phyloP scores from a whole-genome alignment of 2,797 vertebrate genomes.

The Clarias fuscus region DNA sequence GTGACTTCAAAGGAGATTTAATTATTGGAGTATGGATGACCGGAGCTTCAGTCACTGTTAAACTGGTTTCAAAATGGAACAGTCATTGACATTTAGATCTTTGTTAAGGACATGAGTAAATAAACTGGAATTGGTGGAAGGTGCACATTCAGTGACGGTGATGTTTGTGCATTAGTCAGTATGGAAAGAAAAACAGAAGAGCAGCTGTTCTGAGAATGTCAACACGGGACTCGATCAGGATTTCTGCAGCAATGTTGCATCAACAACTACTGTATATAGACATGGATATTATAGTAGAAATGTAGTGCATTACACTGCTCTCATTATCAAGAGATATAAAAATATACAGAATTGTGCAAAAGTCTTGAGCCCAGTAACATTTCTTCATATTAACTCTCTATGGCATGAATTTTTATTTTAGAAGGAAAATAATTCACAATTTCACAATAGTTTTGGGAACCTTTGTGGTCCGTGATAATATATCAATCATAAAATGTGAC shows the following conservation, averaged over 20 bases:
- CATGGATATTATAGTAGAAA: background rate
- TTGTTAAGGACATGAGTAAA: background rate
- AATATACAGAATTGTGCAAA: background rate
- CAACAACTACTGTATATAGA: background rate
- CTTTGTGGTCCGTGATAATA: too few species aligned
- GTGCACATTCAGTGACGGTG: background rate
- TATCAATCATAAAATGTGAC: too few species aligned
- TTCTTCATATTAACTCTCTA: too few species aligned
- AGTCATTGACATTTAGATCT: constrained; percentile 2
- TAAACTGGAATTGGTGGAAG: background rate
- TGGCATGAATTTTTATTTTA: too few species aligned
- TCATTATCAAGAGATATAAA: background rate
- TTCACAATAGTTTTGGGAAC: too few species aligned
- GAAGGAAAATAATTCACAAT: too few species aligned
- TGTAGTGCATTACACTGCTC: background rate
- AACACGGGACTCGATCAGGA: background rate
- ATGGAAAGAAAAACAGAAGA: background rate
- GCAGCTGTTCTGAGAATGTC: background rate
- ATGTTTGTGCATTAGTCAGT: background rate
- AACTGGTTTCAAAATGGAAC: background rate
- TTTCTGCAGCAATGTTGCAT: background rate
- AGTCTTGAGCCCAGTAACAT: too few species aligned
- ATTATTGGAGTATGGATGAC: background rate
- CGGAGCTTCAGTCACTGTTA: background rate
- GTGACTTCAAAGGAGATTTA: background rate